These are phyloP conservation scores for Drosophila dives DNA, from an alignment of 2,888 invertebrate species.

Conservation along the genomic window DNA sequence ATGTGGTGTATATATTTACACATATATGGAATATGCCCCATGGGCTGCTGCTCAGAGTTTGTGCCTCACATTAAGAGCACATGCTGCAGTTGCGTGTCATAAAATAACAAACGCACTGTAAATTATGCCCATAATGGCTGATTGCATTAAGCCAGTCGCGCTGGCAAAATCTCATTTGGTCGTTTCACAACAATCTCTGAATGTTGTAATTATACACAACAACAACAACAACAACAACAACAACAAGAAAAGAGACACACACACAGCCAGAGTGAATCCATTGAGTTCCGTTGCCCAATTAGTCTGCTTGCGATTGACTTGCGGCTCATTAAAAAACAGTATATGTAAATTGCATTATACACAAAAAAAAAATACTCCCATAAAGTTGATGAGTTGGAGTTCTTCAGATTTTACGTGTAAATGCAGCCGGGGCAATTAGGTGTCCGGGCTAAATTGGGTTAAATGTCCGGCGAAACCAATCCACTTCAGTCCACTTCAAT, in stretches of 20 bases:
- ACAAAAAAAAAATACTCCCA: slow-evolving; percentile 31
- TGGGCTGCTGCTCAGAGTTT: slow-evolving; percentile 4
- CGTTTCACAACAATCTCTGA: slow-evolving; percentile 48
- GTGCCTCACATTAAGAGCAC: slow-evolving; percentile 63
- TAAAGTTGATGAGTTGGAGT: slow-evolving; percentile 41
- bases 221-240: slow-evolving; percentile 14
- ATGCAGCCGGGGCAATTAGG: slow-evolving; percentile 68
- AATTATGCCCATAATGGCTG: slow-evolving; percentile 78
- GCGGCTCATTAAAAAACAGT: slow-evolving; percentile 81
- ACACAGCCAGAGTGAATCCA: slow-evolving; percentile 10
- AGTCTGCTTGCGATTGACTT: slow-evolving; percentile 75
- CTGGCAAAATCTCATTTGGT: slow-evolving; percentile 36
- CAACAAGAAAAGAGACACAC: not conserved
- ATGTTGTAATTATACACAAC: slow-evolving; percentile 65
- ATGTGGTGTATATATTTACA: not conserved
- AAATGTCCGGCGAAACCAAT: slow-evolving; percentile 33
- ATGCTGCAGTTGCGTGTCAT: slow-evolving; percentile 74
- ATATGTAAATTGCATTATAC: slow-evolving; percentile 71
- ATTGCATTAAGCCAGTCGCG: slow-evolving; percentile 67
- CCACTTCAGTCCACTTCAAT: slow-evolving; percentile 17
- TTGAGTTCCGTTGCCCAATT: slow-evolving; percentile 64
- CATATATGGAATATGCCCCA: not conserved
- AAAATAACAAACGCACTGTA: slow-evolving; percentile 73
- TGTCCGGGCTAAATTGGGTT: slow-evolving; percentile 55
- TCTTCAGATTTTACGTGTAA: slow-evolving; percentile 65